phyloP scores from a whole-genome alignment of 2,113 vertebrate genomes.

The Bubo blakistoni region DNA sequence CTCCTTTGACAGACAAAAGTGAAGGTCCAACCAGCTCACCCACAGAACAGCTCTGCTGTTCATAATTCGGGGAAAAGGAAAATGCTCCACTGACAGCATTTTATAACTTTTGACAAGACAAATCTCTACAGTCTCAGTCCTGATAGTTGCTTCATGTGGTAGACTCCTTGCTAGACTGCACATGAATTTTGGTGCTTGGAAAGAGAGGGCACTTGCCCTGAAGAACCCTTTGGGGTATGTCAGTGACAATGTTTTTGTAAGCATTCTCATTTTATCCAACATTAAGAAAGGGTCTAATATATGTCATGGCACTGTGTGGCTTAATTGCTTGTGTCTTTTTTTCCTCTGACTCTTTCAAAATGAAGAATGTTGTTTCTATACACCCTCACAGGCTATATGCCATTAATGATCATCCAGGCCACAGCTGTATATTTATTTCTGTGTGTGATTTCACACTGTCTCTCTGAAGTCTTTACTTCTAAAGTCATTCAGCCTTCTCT shows the following conservation, averaged over 20 bases:
- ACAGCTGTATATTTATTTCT: neutral
- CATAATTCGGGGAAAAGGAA: neutral
- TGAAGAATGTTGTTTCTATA: neutral
- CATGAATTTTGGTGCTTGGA: neutral
- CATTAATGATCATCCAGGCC: neutral
- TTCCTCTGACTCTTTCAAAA: neutral
- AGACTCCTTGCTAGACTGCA: neutral
- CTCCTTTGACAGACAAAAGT: neutral
- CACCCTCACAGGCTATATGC: neutral
- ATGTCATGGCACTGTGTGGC: neutral
- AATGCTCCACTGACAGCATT: neutral
- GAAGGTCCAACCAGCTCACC: neutral
- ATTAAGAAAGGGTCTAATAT: neutral
- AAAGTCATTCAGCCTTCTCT: neutral
- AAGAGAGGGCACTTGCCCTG: neutral
- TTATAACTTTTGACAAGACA: neutral
- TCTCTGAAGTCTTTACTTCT: neutral
- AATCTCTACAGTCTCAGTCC: neutral
- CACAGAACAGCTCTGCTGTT: neutral
- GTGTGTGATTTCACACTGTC: neutral
- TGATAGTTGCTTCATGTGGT: neutral
- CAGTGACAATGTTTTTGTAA: neutral
- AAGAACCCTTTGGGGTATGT: neutral
- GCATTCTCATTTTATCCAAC: neutral
- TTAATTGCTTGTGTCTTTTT: neutral